These are phyloP conservation scores for Camponotus fellah DNA, from an alignment of 2,888 invertebrate species.

Conservation along the genomic window DNA sequence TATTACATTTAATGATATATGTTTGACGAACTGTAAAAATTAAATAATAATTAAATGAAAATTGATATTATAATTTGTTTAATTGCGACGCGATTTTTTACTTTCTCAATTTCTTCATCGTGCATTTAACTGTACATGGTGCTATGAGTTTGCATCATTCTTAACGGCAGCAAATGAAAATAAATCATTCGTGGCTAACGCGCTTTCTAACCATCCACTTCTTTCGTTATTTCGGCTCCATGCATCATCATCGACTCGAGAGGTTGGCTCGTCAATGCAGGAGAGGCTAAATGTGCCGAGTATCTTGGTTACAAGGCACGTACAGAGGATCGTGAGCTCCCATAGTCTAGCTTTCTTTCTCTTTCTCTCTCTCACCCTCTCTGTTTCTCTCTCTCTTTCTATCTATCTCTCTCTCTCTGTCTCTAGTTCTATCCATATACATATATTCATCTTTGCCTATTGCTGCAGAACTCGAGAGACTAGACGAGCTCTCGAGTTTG, in stretches of 20 bases:
- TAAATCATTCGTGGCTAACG: slow-evolving; percentile 36
- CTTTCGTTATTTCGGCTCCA: slow-evolving; percentile 44
- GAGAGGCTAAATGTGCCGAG: slow-evolving; percentile 66
- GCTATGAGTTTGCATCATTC: background rate
- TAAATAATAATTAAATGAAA: background rate
- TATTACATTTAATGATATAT: no score
- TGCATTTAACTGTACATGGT: background rate
- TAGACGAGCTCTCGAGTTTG: slow-evolving; percentile 55
- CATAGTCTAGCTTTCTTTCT: slow-evolving; percentile 57
- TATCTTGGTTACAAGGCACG: slow-evolving; percentile 82
- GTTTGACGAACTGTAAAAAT: background rate
- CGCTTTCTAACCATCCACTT: slow-evolving; percentile 34
- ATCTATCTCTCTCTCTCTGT: slow-evolving; percentile 72
- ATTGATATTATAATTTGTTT: slow-evolving; percentile 7
- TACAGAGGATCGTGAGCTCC: slow-evolving; percentile 75
- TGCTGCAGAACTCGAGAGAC: slow-evolving; percentile 63
- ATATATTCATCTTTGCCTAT: slow-evolving; percentile 61
- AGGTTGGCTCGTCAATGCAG: slow-evolving; percentile 48
- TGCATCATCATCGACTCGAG: slow-evolving; percentile 68
- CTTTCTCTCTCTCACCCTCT: slow-evolving; percentile 28
- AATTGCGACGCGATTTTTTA: background rate
- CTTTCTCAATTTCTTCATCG: slow-evolving; percentile 2
- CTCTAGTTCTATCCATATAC: slow-evolving; percentile 46
- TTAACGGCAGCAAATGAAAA: slow-evolving; percentile 37
- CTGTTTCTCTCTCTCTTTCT: slow-evolving; percentile 72